Conservation (phyloP, 2,888 invertebrate species). For the Serrognathus titanus region DNA sequence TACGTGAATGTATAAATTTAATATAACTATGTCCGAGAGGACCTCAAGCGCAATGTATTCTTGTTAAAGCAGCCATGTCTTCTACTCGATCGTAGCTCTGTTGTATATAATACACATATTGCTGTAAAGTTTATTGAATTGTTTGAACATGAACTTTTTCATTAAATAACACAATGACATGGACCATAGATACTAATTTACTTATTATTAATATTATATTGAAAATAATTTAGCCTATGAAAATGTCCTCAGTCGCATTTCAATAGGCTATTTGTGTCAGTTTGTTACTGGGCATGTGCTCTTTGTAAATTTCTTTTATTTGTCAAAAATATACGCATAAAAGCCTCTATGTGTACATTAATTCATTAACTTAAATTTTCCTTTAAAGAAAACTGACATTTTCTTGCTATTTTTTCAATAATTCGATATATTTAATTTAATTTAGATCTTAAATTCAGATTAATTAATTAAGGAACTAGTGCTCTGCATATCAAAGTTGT, state of each 20-base stretch:
- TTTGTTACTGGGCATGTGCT: constrained; percentile 26
- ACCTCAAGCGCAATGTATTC: constrained; percentile 34
- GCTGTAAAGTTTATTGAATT: constrained; percentile 30
- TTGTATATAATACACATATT: constrained; percentile 37
- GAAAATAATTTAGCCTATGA: not conserved
- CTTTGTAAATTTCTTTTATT: constrained; percentile 26
- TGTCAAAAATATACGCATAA: constrained; percentile 29
- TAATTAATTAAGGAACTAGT: too few relatives aligned
- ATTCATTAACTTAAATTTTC: not conserved
- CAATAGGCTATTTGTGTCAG: constrained; percentile 14
- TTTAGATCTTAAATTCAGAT: too few relatives aligned
- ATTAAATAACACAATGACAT: not conserved
- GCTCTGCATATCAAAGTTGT: too few relatives aligned
- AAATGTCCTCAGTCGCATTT: not conserved
- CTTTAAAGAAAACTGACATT: too few relatives aligned
- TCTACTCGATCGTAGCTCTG: constrained; percentile 25
- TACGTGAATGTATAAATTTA: too few relatives aligned
- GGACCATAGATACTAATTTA: constrained; percentile 7
- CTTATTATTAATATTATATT: not conserved
- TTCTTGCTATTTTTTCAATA: too few relatives aligned
- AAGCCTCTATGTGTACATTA: constrained; percentile 19
- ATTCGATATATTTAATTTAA: too few relatives aligned
- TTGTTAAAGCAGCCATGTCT: constrained; percentile 27
- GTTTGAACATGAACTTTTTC: not conserved
- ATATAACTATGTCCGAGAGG: constrained; percentile 7